phyloP scores from a whole-genome alignment of 2,113 vertebrate genomes.

The Tricholaema leucomelas region DNA sequence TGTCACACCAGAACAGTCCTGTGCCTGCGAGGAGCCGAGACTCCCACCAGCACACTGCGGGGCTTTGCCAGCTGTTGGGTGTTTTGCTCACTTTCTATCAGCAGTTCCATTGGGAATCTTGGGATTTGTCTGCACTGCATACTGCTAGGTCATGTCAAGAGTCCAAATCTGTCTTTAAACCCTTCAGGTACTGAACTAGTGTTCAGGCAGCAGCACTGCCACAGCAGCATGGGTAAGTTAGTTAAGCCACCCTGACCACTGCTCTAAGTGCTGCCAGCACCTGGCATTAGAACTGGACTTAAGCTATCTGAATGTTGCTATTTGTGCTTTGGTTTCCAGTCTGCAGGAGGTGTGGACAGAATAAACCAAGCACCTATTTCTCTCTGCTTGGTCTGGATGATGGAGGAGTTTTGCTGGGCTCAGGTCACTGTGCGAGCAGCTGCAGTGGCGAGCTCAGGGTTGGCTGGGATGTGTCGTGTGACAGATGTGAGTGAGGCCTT shows the following conservation, averaged over 20 bases:
- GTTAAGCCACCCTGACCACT: background rate
- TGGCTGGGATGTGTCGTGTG: background rate
- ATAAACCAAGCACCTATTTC: background rate
- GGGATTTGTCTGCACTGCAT: background rate
- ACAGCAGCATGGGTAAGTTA: background rate
- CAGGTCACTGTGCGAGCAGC: background rate
- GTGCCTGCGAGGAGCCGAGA: background rate
- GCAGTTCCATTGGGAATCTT: background rate
- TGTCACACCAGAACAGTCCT: background rate
- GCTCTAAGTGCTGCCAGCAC: background rate
- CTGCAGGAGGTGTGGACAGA: background rate
- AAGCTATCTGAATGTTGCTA: background rate
- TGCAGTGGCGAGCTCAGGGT: slow-evolving; percentile 4
- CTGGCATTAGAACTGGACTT: background rate
- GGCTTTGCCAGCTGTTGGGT: background rate
- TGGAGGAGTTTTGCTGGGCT: background rate
- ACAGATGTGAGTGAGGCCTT: background rate
- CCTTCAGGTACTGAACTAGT: background rate
- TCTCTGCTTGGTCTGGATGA: background rate
- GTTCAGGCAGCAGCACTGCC: background rate
- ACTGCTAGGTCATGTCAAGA: background rate
- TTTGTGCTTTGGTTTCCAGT: background rate
- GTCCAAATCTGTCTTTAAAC: background rate
- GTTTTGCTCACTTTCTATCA: background rate
- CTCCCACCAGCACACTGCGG: background rate